Percentiles rank a stretch among this genome's conserved stretches.
Evolutionary conservation across 2,113 vertebrate species (phyloP).

Genomic region (Tetraodon nigroviridis): DNA sequence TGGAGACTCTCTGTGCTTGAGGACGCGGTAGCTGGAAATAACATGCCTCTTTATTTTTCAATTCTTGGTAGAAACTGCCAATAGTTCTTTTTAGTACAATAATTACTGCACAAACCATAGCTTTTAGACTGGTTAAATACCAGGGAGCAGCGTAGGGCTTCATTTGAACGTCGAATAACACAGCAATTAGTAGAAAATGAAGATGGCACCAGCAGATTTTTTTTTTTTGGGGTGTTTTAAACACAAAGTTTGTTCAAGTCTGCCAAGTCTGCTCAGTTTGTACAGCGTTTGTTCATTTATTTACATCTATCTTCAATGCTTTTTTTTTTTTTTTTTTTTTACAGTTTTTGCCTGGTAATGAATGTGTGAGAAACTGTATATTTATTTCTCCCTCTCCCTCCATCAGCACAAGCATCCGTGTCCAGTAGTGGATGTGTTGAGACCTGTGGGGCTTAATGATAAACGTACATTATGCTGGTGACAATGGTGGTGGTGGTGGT

Average conservation of each 20-base stretch:
- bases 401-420: slow-evolving; percentile 25
- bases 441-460: slow-evolving; percentile 32
- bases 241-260: slow-evolving; percentile 7
- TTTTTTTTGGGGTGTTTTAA: slow-evolving; percentile 13
- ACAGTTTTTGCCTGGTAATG: slow-evolving; percentile 11
- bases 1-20: slow-evolving; percentile 20
- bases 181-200: slow-evolving; percentile 37
- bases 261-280: no score
- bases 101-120: slow-evolving; percentile 31
- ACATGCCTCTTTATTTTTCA: slow-evolving; percentile 20
- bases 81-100: slow-evolving; percentile 9
- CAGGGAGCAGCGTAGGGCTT: slow-evolving; percentile 13
- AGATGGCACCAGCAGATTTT: slow-evolving; percentile 16
- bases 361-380: slow-evolving; percentile 6
- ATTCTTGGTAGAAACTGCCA: slow-evolving; percentile 7
- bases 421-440: slow-evolving; percentile 29
- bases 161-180: slow-evolving; percentile 26
- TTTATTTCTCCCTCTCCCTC: slow-evolving; percentile 5
- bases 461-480: slow-evolving; percentile 25
- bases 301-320: not conserved
- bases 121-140: slow-evolving; percentile 35
- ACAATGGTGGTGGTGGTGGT: slow-evolving; percentile 34
- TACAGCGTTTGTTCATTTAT: not conserved
- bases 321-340: not conserved
- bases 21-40: slow-evolving; percentile 8